Evolutionary conservation across 2,888 invertebrate genomes (phyloP), one percentile per base, ranked within the genome.

Genomic region (Aphodius granarius): DNA sequence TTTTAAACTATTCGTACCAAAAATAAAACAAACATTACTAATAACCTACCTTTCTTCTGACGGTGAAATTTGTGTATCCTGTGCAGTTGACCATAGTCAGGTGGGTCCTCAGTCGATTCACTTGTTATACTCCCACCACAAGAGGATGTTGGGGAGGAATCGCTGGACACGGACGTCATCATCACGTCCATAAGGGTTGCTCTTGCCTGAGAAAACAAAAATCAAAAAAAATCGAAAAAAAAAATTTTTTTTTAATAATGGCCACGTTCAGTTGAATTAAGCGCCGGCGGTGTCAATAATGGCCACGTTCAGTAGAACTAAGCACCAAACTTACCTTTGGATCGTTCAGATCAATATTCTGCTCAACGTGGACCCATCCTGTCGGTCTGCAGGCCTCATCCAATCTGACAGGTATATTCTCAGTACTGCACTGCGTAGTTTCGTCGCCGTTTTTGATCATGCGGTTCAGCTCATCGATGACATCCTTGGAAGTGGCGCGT

Each of bases 321-420:
- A 72, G n/a, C 22, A 65, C 13, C 65, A 63, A n/a, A 68, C 74
- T 80, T 86, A 94, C 94, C 91, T 94, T 94, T 13, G 94, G 94
- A 87, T 94, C 94, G 81, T 91, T 93, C 83, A 94, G 91, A 87
- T 94, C 94, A 78, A 94, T 92, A 21, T 68, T 22, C 78, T 91
- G 90, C 83, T 94, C 94, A 63, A 94, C 93, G 83, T 94, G 94
- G 77, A 94, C 92, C 94, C 94, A 94, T 63, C 94, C 94, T 0
- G 94, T 94, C 20, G 92, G 91, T 88, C 92, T 91, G 79, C 92
- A 89, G 43, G 92, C 92, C 76, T 89, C 89, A 86, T 93, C 93
- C 77, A 91, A 88, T 80, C 86, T 88, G 21, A 74, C 66, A 23
- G 71, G 68, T n/a, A 75, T 73, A 63, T 74, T 71, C 16, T 77